Conservation (phyloP, 1,140 invertebrate genomes). For the Heliconius himera region DNA sequence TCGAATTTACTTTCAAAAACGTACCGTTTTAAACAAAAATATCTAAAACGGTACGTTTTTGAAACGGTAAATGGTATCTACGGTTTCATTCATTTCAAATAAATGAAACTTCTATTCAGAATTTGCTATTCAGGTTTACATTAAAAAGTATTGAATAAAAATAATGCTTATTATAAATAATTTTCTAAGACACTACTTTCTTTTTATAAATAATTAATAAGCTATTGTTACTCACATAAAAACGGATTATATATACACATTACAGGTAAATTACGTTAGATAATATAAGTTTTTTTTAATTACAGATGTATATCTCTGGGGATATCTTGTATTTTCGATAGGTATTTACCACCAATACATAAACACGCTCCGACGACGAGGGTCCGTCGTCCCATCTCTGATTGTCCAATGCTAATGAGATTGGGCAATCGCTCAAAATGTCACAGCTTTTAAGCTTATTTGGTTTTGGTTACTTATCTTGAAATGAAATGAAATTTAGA, state of each 20-base stretch:
- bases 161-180: too few species aligned
- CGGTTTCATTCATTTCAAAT: too few species aligned
- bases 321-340: neutral
- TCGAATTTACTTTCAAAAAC: too few species aligned
- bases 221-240: neutral
- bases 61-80: too few species aligned
- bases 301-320: neutral
- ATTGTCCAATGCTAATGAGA: slow-evolving; percentile 1
- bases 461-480: neutral
- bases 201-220: neutral
- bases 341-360: neutral
- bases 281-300: neutral
- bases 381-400: neutral
- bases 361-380: neutral
- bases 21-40: too few species aligned
- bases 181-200: too few species aligned
- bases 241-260: neutral
- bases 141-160: too few species aligned
- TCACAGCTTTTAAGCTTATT: slow-evolving; percentile 11
- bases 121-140: too few species aligned
- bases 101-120: too few species aligned
- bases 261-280: neutral
- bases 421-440: neutral
- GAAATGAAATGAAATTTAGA: neutral
- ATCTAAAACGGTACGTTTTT: too few species aligned